Percentiles rank a stretch among this genome's conserved stretches.
Conservation (phyloP, 2,888 invertebrate genomes). For the Acleris emargana region DNA sequence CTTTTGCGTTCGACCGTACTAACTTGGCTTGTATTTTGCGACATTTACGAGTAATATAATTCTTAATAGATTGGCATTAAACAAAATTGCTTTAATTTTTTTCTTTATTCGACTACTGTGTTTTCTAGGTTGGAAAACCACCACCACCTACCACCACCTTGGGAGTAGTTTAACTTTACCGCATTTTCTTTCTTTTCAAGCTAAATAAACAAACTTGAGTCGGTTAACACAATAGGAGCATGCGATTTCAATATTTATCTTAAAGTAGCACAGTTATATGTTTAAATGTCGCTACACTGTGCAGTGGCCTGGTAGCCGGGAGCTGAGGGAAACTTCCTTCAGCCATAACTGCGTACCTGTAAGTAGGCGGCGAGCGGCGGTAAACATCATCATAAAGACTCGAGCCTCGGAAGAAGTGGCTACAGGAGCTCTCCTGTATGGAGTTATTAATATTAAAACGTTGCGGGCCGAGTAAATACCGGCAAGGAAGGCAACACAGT, state of each 20-base stretch:
- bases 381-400: conserved; percentile 77
- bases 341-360: conserved; percentile 46
- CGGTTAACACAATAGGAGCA: too few species aligned
- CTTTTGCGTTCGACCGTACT: too few species aligned
- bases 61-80: too few species aligned
- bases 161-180: too few species aligned
- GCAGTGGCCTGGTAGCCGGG: conserved; percentile 11
- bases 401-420: conserved; percentile 58
- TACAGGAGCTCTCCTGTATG: conserved; percentile 66
- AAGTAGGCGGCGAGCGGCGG: conserved; percentile 56
- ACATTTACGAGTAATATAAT: too few species aligned
- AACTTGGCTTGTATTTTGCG: too few species aligned
- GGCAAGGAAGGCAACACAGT: conserved; percentile 54
- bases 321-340: conserved; percentile 55
- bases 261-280: conserved; percentile 23
- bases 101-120: too few species aligned
- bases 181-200: too few species aligned
- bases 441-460: conserved; percentile 79
- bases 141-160: too few species aligned
- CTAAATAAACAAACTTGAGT: too few species aligned
- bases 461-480: conserved; percentile 64
- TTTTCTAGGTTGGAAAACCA: too few species aligned
- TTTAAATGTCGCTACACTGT: conserved; percentile 18
- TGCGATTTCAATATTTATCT: background rate
- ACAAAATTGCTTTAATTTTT: too few species aligned